Base-by-base conservation (phyloP, 2,797 vertebrate genomes). In the Trematomus bernacchii region DNA sequence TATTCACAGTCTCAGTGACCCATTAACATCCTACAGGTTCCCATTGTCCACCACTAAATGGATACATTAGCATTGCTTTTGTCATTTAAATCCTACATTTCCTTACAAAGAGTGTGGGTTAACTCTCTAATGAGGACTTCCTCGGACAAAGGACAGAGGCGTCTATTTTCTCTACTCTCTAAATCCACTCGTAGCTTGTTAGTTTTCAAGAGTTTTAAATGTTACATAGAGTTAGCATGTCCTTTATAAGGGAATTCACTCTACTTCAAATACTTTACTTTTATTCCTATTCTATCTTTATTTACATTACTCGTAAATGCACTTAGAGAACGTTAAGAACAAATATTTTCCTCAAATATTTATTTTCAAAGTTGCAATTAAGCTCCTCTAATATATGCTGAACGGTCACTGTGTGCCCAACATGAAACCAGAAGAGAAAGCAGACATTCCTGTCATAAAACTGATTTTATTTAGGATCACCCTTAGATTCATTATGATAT, bases 21-120 rank as follows among this genome's bases (percentile, higher is more conserved):
- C 92, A 94, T 95, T 95, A 93, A 92, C 93, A 93, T 90, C 91
- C 91, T 85, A 82, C 89, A 63, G 88, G 88, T 91, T 87, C 81
- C 64, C 83, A 92, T 97, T 96, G 93, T 96, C 77, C 79, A 23
- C 23, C 50, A 73, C 78, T 92, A 84, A 83, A 83, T 90, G 82
- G 89, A 85, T 53, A 77, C 75, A 94, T 94, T 95, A 94, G 90
- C 93, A 94, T 94, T 85, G 85, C 52, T 19, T 84, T 96, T 96
- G 93, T 96, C 59, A 94, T 93, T 95, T 84, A 95, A 96, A 96
- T 88, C 19, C 59, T 71, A 80, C 83, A 80, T 94, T 96, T 96
- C 93, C 93, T 92, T 53, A 89, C 83, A 90, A 86, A 88, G 89
- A 91, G 83, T 76, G 89, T 91, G 91, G 93, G 95, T 95, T 93